Conservation (phyloP, 2,797 vertebrate species). For the Sitta carolinensis region DNA sequence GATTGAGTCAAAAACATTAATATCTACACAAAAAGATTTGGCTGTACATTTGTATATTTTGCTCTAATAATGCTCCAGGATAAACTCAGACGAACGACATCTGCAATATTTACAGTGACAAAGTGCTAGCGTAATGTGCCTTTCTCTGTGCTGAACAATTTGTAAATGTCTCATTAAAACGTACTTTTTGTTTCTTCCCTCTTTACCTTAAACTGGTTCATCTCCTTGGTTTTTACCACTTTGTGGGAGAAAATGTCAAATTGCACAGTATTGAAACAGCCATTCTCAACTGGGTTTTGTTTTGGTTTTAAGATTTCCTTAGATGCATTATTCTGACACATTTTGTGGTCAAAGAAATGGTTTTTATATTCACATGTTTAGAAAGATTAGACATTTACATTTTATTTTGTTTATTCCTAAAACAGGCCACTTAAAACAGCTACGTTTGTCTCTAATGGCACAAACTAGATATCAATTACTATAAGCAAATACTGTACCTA, state of each 20-base stretch:
- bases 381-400: neutral
- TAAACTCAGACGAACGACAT: constrained; percentile 36
- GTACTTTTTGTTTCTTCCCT: constrained; percentile 50
- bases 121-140: constrained; percentile 32
- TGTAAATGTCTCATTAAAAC: constrained; percentile 71
- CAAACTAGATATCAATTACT: neutral
- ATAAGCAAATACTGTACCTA: neutral
- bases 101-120: constrained; percentile 64
- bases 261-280: neutral
- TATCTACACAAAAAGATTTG: neutral
- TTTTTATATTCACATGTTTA: neutral
- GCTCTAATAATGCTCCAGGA: constrained; percentile 54
- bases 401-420: constrained; percentile 18
- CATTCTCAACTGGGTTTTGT: neutral
- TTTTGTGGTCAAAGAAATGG: neutral
- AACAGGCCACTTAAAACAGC: neutral
- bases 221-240: constrained; percentile 31
- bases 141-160: constrained; percentile 51
- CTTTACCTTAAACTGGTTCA: constrained; percentile 41
- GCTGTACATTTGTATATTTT: constrained; percentile 26
- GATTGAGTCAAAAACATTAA: constrained; percentile 24
- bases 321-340: neutral
- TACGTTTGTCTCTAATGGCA: neutral
- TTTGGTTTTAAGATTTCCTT: neutral
- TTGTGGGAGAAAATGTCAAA: constrained; percentile 52